These are phyloP conservation scores for Netelia fuscicornis DNA, from an alignment of 2,888 invertebrate species.

Conservation along the genomic window DNA sequence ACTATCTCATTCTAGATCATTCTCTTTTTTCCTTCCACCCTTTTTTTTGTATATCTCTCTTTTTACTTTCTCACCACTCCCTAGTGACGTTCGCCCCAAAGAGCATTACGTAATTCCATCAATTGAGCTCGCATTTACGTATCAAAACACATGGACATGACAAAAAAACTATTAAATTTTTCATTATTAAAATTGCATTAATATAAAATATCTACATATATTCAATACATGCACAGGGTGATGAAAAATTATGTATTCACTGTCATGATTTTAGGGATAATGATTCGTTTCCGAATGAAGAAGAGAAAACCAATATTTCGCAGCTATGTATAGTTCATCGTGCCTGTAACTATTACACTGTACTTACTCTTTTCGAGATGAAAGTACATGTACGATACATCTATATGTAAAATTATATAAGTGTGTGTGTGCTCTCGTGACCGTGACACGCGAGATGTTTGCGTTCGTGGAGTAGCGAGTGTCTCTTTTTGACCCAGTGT, in stretches of 20 bases:
- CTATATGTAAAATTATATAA: conserved; percentile 9
- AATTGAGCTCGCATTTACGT: conserved; percentile 4
- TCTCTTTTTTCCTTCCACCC: conserved; percentile 10
- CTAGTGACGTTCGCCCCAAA: not conserved
- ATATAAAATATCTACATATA: not conserved
- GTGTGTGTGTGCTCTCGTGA: conserved; percentile 72
- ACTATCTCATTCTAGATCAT: not conserved
- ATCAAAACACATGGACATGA: not conserved
- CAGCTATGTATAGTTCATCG: conserved; percentile 78
- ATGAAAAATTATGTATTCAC: conserved; percentile 34
- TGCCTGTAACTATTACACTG: not conserved
- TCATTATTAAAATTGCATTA: too few species aligned
- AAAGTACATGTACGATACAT: conserved; percentile 21
- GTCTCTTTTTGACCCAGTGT: conserved; percentile 1
- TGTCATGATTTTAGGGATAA: conserved; percentile 75
- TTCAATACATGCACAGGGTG: not conserved
- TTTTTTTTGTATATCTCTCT: not conserved
- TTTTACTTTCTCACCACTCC: not conserved
- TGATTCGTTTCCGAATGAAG: conserved; percentile 75
- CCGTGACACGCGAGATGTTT: conserved; percentile 75
- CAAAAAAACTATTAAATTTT: not conserved
- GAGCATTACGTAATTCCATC: conserved; percentile 3
- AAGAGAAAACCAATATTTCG: conserved; percentile 65
- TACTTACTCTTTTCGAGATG: not conserved
- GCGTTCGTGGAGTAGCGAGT: conserved; percentile 63